Base-by-base conservation (phyloP, 1,140 invertebrate species). In the Paramacrobiotus metropolitanus region DNA sequence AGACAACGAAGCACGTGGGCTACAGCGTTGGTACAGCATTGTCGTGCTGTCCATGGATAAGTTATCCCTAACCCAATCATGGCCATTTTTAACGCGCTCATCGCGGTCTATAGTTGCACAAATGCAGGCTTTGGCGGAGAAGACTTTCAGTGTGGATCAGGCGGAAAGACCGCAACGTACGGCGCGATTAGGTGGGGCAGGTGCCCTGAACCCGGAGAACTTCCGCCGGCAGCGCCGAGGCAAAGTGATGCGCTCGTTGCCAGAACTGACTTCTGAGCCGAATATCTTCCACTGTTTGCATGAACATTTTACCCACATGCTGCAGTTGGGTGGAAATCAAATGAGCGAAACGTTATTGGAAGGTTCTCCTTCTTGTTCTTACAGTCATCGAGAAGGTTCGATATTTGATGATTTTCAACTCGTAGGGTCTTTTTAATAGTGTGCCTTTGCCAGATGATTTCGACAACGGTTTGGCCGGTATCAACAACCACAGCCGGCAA, bases 11-110 rank as follows among this genome's bases (percentile, higher is more conserved):
- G 85, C 87, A 1, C 76, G 87, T 65, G 87, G 85, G 15, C 82
- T 88, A 65, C 79, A 83, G 66, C 77, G 85, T 64, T 83, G 84
- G 72, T 77, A 77, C 70, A 87, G 85, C 64, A 85, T 90, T 63
- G 79, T 89, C 31, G 80, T 89, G 15, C 76, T 90, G 1, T 87
- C 87, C 82, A 82, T 82, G 71, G 86, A 90, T 68, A 86, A 86
- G 69, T 82, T 87, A 69, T 81, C 83, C 67, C 72, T 87, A 24
- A 72, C 87, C 0, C 86, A 85, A 67, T 79, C 83, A 30, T 86
- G 83, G 74, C 81, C 83, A 21, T 82, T 85, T 70, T 72, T 87
- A 24, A 40, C 34, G 34, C 9, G 34, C 9, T 40, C 34, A 9
- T 40, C 34, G n/a, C 34, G 34, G 34, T 40, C 34, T 40, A 9